Conservation (phyloP, 2,888 invertebrate genomes). For the Erebia ligea region DNA sequence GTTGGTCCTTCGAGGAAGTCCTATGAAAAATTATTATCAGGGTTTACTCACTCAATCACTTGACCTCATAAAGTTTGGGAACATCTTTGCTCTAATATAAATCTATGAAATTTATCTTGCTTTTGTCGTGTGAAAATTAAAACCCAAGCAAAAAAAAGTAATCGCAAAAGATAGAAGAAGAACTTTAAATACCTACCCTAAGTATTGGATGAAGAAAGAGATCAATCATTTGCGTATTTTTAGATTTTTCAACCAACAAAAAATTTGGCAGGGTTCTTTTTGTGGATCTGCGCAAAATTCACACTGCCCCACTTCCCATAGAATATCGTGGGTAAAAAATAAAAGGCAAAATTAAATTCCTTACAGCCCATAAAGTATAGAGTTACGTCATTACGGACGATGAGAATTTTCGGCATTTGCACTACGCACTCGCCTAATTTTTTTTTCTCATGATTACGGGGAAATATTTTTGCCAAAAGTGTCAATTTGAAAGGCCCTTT, state of each 20-base stretch:
- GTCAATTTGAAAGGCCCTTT: slow-evolving; percentile 37
- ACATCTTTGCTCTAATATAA: slow-evolving; percentile 68
- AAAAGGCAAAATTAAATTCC: slow-evolving; percentile 78
- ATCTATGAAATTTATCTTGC: slow-evolving; percentile 59
- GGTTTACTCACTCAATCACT: slow-evolving; percentile 61
- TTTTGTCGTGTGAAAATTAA: slow-evolving; percentile 14
- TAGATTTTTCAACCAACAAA: slow-evolving; percentile 1
- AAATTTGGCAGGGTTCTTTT: slow-evolving; percentile 10
- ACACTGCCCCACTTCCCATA: slow-evolving; percentile 27
- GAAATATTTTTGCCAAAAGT: slow-evolving; percentile 36
- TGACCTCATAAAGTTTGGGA: slow-evolving; percentile 69
- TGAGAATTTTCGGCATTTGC: slow-evolving; percentile 53
- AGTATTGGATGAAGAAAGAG: background rate
- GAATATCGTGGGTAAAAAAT: slow-evolving; percentile 49
- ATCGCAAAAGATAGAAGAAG: background rate
- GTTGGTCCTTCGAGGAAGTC: slow-evolving; percentile 35
- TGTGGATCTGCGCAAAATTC: slow-evolving; percentile 30
- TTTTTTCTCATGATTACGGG: slow-evolving; percentile 26
- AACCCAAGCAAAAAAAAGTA: slow-evolving; percentile 15
- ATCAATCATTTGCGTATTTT: slow-evolving; percentile 1
- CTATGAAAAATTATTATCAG: slow-evolving; percentile 44
- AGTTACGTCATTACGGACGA: slow-evolving; percentile 74
- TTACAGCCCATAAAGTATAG: slow-evolving; percentile 72
- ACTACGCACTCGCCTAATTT: slow-evolving; percentile 31
- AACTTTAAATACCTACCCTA: no score